phyloP scores from a whole-genome alignment of 2,797 vertebrate genomes.

The Tympanoctomys barrerae region DNA sequence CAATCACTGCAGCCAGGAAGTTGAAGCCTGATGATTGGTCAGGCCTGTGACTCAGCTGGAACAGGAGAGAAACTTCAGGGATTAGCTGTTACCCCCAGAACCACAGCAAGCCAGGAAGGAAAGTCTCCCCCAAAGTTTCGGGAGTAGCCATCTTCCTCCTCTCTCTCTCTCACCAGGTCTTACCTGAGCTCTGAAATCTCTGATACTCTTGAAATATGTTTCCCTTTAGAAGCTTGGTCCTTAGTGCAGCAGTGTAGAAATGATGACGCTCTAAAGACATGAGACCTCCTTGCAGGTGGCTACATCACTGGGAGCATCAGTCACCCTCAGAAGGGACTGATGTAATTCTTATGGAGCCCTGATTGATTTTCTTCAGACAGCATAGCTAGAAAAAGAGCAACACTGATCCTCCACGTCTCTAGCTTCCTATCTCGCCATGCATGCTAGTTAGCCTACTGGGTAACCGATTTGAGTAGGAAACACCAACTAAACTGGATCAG shows the following conservation, averaged over 20 bases:
- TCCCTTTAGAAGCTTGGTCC: neutral
- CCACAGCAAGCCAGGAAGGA: neutral
- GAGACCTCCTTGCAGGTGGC: neutral
- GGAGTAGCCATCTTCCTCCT: neutral
- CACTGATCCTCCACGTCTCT: neutral
- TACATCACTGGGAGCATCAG: neutral
- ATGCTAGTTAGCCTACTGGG: neutral
- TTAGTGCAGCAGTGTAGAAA: neutral
- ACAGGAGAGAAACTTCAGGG: neutral
- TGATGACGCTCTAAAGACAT: neutral
- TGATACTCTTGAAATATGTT: neutral
- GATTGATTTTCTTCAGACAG: neutral
- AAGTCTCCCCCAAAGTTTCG: neutral
- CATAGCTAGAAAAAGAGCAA: neutral
- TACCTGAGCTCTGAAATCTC: neutral
- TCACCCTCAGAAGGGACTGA: neutral
- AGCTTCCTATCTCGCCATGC: neutral
- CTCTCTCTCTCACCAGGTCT: neutral
- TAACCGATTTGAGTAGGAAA: neutral
- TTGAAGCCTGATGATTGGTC: neutral
- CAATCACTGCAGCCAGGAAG: neutral
- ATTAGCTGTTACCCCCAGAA: neutral
- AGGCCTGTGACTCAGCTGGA: neutral
- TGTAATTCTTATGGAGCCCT: neutral
- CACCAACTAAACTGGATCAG: neutral